Percentiles rank a stretch among this genome's conserved stretches.
Evolutionary conservation across 2,888 invertebrate genomes (phyloP).

Genomic region (Lasiommata megera): DNA sequence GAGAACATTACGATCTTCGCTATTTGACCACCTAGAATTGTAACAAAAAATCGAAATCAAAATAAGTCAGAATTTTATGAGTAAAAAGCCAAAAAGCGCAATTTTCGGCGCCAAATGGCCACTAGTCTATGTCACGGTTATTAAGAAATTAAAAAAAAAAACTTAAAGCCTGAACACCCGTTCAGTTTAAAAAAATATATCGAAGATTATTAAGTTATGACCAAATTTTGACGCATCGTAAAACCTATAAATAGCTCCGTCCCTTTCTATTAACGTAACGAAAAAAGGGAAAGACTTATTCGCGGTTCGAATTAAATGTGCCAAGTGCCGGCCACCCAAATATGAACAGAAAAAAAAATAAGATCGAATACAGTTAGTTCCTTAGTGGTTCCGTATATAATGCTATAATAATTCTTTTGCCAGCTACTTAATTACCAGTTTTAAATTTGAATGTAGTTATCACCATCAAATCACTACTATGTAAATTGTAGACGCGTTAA

Average conservation of each 20-base stretch:
- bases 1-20: not conserved
- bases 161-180: conserved; percentile 44
- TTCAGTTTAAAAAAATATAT: conserved; percentile 44
- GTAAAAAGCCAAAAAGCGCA: conserved; percentile 44
- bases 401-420: not conserved
- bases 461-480: too few species aligned
- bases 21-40: conserved; percentile 13
- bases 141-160: conserved; percentile 48
- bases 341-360: conserved; percentile 32
- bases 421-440: too few species aligned
- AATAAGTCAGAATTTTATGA: conserved; percentile 49
- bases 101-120: conserved; percentile 62
- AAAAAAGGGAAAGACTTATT: conserved; percentile 27
- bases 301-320: conserved; percentile 37
- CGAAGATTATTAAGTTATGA: conserved; percentile 64
- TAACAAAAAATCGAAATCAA: conserved; percentile 41
- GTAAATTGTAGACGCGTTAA: too few species aligned
- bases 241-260: conserved; percentile 31
- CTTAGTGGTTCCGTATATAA: conserved; percentile 24
- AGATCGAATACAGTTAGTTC: not conserved
- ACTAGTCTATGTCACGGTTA: conserved; percentile 62
- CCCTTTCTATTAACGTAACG: conserved; percentile 17
- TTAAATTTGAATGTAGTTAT: too few species aligned
- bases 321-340: conserved; percentile 46
- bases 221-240: conserved; percentile 42